Evolutionary conservation across 2,888 invertebrate genomes (phyloP), one percentile per base, ranked within the genome.

Genomic region (Rutpela maculata): DNA sequence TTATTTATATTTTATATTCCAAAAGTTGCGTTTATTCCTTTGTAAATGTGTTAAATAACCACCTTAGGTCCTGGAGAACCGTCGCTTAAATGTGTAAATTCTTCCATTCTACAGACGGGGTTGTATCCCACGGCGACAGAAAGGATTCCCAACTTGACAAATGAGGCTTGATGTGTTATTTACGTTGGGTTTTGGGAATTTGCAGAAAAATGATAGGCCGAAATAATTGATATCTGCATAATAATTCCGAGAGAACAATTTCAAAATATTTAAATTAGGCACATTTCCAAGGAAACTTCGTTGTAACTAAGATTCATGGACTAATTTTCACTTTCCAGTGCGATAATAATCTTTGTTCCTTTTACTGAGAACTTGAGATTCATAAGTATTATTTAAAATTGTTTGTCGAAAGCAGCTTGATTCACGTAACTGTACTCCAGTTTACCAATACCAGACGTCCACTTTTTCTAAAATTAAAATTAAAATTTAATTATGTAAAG

Each of bases 1-100:
- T 62, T 72, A 72, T 72, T 62, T 72, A 62, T 72, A 72, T 72
- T 72, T 72, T 63, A 63, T 63, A 55, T 72, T 71, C 59, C 71
- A 62, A n/a, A 56, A 63, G 62, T 62, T 62, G 62, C 71, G 62
- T 62, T 72, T 72, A 72, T 72, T 70, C 71, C 71, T 73, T 75
- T 74, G 77, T 70, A 75, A 68, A 77, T 72, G 77, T 75, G 77
- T 73, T 77, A 79, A 79, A 77, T 77, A 76, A 75, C 73, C 77
- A 73, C 75, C 75, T 75, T 72, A 76, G 75, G 79, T 70, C 50
- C 72, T 79, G 75, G 77, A 79, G 75, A 79, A 73, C 70, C 77
- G 75, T 77, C 75, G 63, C 75, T 70, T 78, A 76, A 74, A 68
- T 55, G 78, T 76, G 73, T 77, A 75, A 77, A 75, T 79, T 79